phyloP scores from a whole-genome alignment of 1,140 invertebrate species.

The Zaprionus ghesquierei region DNA sequence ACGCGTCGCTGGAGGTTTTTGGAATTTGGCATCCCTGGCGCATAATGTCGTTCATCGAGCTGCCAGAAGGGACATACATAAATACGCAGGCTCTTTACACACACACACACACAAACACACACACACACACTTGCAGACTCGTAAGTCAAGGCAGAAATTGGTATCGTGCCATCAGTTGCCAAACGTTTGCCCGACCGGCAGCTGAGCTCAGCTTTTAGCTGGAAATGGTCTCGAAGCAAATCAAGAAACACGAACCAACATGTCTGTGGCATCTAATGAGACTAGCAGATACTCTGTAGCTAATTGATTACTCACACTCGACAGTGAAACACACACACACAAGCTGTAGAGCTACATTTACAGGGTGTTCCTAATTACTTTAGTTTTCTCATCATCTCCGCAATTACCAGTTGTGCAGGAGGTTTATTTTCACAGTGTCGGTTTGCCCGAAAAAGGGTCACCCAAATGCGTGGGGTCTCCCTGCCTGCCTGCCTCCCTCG shows the following conservation, averaged over 20 bases:
- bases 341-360: too few relatives aligned
- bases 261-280: not conserved
- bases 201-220: constrained; percentile 48
- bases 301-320: too few relatives aligned
- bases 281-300: constrained; percentile 2
- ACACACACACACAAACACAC: constrained; percentile 2
- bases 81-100: too few relatives aligned
- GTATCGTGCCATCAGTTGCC: constrained; percentile 40
- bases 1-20: constrained; percentile 35
- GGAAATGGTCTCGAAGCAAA: constrained; percentile 23
- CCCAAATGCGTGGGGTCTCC: not conserved
- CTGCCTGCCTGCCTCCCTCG: not conserved
- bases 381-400: not conserved
- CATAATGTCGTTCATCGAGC: constrained; percentile 32
- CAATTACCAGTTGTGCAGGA: not conserved
- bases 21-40: constrained; percentile 33
- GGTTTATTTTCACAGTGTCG: not conserved
- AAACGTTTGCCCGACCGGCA: constrained; percentile 40
- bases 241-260: constrained; percentile 11
- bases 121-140: not conserved
- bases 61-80: constrained; percentile 31
- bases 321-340: too few relatives aligned
- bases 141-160: constrained; percentile 22
- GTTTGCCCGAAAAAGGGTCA: not conserved
- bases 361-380: not conserved